Evolutionary conservation across 1,140 invertebrate species (phyloP), one percentile per base, ranked within the genome.

Genomic region (Sycophaga agraensis): DNA sequence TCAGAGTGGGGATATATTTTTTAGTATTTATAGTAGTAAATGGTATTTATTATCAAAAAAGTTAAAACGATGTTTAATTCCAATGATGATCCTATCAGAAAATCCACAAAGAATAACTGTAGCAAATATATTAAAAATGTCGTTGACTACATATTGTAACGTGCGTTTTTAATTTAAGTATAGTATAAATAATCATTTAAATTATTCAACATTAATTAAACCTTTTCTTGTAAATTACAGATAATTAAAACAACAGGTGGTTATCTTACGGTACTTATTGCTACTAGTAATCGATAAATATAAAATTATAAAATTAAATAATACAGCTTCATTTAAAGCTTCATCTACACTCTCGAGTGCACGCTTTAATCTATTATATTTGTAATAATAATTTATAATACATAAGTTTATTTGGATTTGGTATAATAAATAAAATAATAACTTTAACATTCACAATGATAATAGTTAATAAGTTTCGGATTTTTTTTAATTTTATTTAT

Each of bases 61-160:
- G n/a, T 35, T 16, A 2, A 57, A 4, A 4, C 26, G 31, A 17
- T 3, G 14, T 7, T 4, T 57, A 8, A 48, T 57, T 14, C 55
- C 55, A 9, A 57, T 57, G 28, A 35, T 57, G 43, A 4, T 35
- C 1, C 1, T 35, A 12, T 46, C 55, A 11, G 35, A 22, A 12
- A 22, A 4, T 22, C 26, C 55, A 0, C 26, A 31, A 17, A 12
- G 17, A 22, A 12, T 57, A 12, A 46, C 17, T 7, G 55, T 37
- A 16, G 55, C 42, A 4, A 46, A 57, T 8, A 57, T 57, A 0
- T 57, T 57, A 8, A 4, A 24, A n/a, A 7, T 57, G 28, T 46
- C 40, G 2, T 14, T 57, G 26, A 4, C 14, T 8, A 46, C 26
- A 4, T 57, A 57, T 35, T 57, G 42, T 21, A 21, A 16, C 11